These are phyloP conservation scores for Sardina pilchardus DNA, from an alignment of 2,113 vertebrate species.

Conservation along the genomic window DNA sequence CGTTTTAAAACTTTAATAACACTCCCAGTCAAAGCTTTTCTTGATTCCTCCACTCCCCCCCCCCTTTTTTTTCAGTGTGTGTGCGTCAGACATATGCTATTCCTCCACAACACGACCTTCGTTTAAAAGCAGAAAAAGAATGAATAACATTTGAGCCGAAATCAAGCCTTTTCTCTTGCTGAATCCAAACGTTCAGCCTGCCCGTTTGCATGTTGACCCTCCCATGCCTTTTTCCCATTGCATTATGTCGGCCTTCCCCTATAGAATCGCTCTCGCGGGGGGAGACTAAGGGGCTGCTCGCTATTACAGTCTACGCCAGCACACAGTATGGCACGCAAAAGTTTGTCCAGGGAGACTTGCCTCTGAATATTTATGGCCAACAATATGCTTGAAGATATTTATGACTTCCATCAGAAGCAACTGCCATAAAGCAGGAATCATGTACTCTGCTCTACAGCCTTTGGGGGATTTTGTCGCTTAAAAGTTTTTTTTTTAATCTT, in stretches of 20 bases:
- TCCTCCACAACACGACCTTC: not conserved
- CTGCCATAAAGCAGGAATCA: conserved; percentile 24
- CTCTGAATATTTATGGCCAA: conserved; percentile 36
- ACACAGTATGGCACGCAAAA: not conserved
- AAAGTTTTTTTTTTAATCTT: conserved; percentile 11
- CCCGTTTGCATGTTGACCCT: conserved; percentile 65
- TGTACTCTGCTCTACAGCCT: not conserved
- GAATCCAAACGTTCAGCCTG: conserved; percentile 61
- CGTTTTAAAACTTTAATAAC: conserved; percentile 64
- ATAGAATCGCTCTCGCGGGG: conserved; percentile 57
- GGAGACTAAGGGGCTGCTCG: not conserved
- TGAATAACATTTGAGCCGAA: conserved; percentile 47
- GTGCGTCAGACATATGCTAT: not conserved
- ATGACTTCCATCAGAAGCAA: conserved; percentile 18
- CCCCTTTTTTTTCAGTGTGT: not conserved
- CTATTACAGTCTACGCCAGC: not conserved
- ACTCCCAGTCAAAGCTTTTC: conserved; percentile 37
- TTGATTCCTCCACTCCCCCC: too few relatives aligned
- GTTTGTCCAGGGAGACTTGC: conserved; percentile 18
- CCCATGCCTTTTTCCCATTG: conserved; percentile 63
- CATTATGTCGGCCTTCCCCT: conserved; percentile 64
- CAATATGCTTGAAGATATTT: conserved; percentile 31
- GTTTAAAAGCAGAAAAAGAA: conserved; percentile 19
- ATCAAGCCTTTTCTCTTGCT: conserved; percentile 69
- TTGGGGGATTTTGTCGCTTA: conserved; percentile 34